Evolutionary conservation across 2,888 invertebrate genomes (phyloP).

Genomic region (Drosophila longiperda): DNA sequence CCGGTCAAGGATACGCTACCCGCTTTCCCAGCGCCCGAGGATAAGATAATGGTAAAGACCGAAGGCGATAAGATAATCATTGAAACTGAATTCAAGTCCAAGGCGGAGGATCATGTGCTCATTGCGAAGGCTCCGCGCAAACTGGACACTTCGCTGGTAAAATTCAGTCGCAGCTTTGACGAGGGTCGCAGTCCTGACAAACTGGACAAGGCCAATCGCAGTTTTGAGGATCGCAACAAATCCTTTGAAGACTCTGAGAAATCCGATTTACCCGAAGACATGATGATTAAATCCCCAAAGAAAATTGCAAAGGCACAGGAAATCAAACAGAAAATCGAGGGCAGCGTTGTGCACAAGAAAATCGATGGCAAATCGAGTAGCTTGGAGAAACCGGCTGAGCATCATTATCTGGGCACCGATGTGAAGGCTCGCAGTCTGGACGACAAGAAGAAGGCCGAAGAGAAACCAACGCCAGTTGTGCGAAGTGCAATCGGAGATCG

Average conservation of each 20-base stretch:
- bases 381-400: conserved; percentile 88
- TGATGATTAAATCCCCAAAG: conserved; percentile 87
- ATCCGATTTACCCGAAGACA: conserved; percentile 85
- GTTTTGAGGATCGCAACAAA: conserved; percentile 88
- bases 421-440: conserved; percentile 90
- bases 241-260: conserved; percentile 88
- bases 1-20: conserved; percentile 90
- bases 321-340: conserved; percentile 88
- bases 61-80: conserved; percentile 90
- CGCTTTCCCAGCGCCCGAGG: conserved; percentile 90
- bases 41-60: conserved; percentile 90
- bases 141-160: conserved; percentile 87
- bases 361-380: conserved; percentile 88
- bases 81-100: conserved; percentile 90
- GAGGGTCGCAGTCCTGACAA: conserved; percentile 87
- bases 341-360: conserved; percentile 88
- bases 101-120: conserved; percentile 91
- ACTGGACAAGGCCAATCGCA: conserved; percentile 87
- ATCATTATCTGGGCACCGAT: conserved; percentile 87
- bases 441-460: conserved; percentile 86
- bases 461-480: conserved; percentile 77
- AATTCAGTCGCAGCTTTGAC: conserved; percentile 88
- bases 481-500: conserved; percentile 82
- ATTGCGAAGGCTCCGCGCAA: conserved; percentile 91
- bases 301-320: conserved; percentile 87